A percentile compares a stretch with the other conserved stretches of the same genome.
phyloP scores from a whole-genome alignment of 1,140 invertebrate genomes.

The Colletes latitarsis region DNA sequence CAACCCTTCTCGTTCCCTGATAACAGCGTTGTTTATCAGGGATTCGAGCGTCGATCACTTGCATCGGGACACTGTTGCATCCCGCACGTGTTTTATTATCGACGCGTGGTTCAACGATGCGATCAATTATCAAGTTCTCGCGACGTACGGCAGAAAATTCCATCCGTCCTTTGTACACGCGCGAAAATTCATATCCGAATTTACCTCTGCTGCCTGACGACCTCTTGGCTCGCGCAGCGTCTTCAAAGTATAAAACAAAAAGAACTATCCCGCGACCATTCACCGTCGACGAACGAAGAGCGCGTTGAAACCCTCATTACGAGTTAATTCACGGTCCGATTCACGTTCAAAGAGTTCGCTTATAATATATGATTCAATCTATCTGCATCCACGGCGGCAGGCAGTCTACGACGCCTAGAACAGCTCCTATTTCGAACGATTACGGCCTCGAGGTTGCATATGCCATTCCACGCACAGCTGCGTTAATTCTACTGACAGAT shows the following conservation, averaged over 20 bases:
- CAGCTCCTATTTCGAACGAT: conserved; percentile 43
- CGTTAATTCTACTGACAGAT: conserved; percentile 40
- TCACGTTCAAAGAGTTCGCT: not conserved
- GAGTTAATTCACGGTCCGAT: not conserved
- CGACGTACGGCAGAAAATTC: not conserved
- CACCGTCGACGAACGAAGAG: not conserved
- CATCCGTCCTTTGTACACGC: not conserved
- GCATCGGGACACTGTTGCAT: conserved; percentile 1
- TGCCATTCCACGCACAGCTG: conserved; percentile 27
- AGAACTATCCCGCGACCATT: too few species aligned
- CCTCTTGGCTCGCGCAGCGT: too few species aligned
- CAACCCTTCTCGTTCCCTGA: conserved; percentile 8
- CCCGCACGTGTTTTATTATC: not conserved
- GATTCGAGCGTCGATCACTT: conserved; percentile 16
- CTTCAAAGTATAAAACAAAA: too few species aligned
- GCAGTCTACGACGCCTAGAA: conserved; percentile 68
- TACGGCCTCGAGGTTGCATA: conserved; percentile 31
- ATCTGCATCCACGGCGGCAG: conserved; percentile 63
- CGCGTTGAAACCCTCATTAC: not conserved
- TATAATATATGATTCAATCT: conserved; percentile 5
- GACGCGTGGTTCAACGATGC: conserved; percentile 1
- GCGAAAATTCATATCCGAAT: not conserved
- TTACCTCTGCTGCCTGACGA: too few species aligned
- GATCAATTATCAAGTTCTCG: not conserved
- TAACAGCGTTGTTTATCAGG: conserved; percentile 37